Evolutionary conservation across 2,113 vertebrate genomes (phyloP).

Genomic region (Platichthys stellatus): DNA sequence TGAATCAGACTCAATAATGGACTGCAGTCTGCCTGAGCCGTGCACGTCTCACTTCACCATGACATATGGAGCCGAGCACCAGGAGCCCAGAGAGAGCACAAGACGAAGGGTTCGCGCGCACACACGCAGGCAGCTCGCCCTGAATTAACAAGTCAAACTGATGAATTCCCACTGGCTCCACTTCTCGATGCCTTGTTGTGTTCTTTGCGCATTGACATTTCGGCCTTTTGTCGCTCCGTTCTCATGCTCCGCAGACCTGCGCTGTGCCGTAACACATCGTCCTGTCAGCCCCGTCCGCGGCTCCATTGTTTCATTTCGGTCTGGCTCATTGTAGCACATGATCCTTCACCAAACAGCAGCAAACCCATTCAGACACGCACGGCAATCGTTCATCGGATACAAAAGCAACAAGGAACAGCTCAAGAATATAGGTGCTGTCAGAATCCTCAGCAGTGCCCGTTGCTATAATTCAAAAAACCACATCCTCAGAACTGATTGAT

Average conservation of each 20-base stretch:
- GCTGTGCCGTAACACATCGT: slow-evolving; percentile 56
- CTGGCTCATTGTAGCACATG: slow-evolving; percentile 67
- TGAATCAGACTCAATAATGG: slow-evolving; percentile 70
- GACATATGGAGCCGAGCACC: slow-evolving; percentile 51
- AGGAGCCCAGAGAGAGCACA: slow-evolving; percentile 17
- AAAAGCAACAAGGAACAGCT: slow-evolving; percentile 26
- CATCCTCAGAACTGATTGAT: neutral
- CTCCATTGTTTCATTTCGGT: slow-evolving; percentile 67
- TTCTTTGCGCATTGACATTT: slow-evolving; percentile 72
- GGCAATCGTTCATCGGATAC: slow-evolving; percentile 46
- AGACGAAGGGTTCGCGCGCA: slow-evolving; percentile 32
- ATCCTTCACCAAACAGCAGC: slow-evolving; percentile 73
- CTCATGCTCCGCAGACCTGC: slow-evolving; percentile 47
- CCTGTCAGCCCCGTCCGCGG: slow-evolving; percentile 55
- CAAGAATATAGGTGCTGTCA: slow-evolving; percentile 39
- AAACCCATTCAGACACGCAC: slow-evolving; percentile 62
- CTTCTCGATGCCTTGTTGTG: slow-evolving; percentile 58
- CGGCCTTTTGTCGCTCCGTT: slow-evolving; percentile 49
- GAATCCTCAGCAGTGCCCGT: slow-evolving; percentile 16
- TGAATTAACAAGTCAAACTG: slow-evolving; percentile 70
- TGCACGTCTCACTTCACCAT: slow-evolving; percentile 63
- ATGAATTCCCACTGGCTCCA: slow-evolving; percentile 60
- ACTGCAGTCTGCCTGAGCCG: slow-evolving; percentile 43
- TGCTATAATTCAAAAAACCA: slow-evolving; percentile 12
- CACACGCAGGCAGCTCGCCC: slow-evolving; percentile 5